Conservation (phyloP, 2,113 vertebrate species). For the Crotalus horridus region DNA sequence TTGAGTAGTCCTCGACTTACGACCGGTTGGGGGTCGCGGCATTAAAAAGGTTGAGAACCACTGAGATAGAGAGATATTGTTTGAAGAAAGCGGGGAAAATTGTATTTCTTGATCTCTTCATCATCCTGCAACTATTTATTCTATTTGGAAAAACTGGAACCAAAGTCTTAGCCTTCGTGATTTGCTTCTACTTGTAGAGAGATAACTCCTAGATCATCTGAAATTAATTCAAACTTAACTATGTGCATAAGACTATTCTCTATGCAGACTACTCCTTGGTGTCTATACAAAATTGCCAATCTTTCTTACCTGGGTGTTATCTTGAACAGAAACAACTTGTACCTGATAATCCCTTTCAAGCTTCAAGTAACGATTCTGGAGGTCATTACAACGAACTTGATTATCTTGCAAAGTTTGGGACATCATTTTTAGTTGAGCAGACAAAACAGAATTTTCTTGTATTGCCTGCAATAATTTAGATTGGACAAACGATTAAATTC, state of each 20-base stretch:
- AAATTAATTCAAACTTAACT: not conserved
- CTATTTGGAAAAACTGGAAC: not conserved
- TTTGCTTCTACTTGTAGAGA: not conserved
- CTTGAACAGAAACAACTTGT: conserved; percentile 53
- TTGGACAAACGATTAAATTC: not conserved
- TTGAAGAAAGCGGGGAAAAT: not conserved
- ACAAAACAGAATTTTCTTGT: conserved; percentile 75
- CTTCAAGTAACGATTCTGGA: conserved; percentile 76
- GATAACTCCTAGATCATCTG: not conserved
- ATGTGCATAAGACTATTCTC: not conserved
- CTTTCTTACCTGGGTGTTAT: conserved; percentile 51
- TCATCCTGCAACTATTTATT: not conserved
- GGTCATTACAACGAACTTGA: conserved; percentile 68
- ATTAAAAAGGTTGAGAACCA: too few species aligned
- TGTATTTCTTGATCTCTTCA: not conserved
- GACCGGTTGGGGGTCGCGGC: too few species aligned
- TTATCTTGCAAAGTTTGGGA: conserved; percentile 80
- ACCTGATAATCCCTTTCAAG: conserved; percentile 74
- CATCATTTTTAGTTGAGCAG: conserved; percentile 74
- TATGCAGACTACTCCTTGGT: not conserved
- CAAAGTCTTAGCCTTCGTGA: not conserved
- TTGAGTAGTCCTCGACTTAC: too few species aligned
- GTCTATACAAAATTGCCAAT: not conserved
- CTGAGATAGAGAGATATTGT: not conserved
- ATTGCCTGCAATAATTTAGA: conserved; percentile 56